Percentiles rank a stretch among this genome's conserved stretches.
Conservation (phyloP, 2,797 vertebrate species). For the Cheracebus regulus region DNA sequence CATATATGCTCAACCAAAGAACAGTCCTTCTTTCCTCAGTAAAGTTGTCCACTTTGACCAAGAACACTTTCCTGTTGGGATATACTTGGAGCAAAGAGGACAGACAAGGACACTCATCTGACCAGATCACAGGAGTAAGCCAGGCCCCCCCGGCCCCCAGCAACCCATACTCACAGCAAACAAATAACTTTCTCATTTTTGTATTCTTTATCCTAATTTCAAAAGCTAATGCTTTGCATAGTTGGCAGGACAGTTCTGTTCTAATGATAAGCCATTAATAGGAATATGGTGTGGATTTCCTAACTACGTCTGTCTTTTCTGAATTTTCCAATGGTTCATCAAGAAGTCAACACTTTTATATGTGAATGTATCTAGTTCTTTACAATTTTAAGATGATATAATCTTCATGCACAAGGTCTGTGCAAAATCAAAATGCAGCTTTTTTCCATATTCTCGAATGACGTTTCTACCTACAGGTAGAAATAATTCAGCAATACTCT, state of each 20-base stretch:
- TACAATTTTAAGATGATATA: background rate
- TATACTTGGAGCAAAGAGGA: background rate
- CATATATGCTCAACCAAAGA: background rate
- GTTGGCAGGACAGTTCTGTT: background rate
- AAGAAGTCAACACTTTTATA: constrained; percentile 1
- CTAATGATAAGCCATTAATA: background rate
- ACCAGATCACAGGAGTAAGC: background rate
- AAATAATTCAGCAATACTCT: constrained; percentile 7
- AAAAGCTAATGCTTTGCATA: background rate
- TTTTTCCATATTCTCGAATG: constrained; percentile 17
- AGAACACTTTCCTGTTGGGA: background rate
- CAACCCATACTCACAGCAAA: background rate
- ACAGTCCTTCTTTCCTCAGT: background rate
- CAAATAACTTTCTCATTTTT: background rate
- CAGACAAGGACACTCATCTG: background rate
- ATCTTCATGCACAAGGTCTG: background rate
- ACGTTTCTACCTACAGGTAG: background rate
- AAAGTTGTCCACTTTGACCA: background rate
- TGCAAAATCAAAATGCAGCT: background rate
- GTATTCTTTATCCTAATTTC: background rate
- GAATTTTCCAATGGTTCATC: background rate
- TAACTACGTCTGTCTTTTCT: constrained; percentile 1
- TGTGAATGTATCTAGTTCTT: background rate
- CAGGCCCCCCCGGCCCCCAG: background rate
- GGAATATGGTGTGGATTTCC: background rate